A percentile compares a stretch with the other conserved stretches of the same genome.
Evolutionary conservation across 2,888 invertebrate genomes (phyloP).

Genomic region (Papilio protenor): DNA sequence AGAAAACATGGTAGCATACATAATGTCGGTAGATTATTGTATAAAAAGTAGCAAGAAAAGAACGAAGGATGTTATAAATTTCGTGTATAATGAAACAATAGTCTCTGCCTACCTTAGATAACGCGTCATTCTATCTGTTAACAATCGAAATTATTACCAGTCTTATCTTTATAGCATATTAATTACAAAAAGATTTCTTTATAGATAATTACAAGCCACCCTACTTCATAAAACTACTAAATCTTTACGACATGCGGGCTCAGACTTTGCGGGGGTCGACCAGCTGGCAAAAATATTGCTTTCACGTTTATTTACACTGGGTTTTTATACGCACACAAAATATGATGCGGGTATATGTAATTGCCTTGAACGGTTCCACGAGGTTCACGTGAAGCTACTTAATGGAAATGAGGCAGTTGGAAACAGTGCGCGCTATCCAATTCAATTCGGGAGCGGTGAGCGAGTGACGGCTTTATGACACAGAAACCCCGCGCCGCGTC

Average conservation of each 20-base stretch:
- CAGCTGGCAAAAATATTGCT: constrained; percentile 17
- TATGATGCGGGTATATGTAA: constrained; percentile 43
- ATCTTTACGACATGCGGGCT: constrained; percentile 42
- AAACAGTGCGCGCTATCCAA: constrained; percentile 58
- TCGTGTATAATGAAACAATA: background rate
- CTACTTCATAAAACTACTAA: constrained; percentile 34
- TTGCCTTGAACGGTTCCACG: constrained; percentile 43
- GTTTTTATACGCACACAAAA: constrained; percentile 44
- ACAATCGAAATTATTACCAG: background rate
- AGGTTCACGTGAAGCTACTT: constrained; percentile 42
- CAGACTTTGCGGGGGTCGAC: constrained; percentile 1
- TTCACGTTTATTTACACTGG: constrained; percentile 44
- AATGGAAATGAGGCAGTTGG: constrained; percentile 49
- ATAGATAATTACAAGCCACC: constrained; percentile 33
- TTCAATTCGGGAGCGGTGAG: constrained; percentile 59
- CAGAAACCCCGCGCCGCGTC: constrained; percentile 69
- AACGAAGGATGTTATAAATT: background rate
- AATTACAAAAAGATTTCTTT: constrained; percentile 22
- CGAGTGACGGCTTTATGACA: constrained; percentile 66
- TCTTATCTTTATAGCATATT: background rate
- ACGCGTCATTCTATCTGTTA: background rate
- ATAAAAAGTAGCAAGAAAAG: background rate
- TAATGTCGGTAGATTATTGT: no score
- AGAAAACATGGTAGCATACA: no score
- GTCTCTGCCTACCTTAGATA: background rate